Evolutionary conservation across 2,888 invertebrate species (phyloP), one percentile per base, ranked within the genome.

Genomic region (Tenthredo mesomela): DNA sequence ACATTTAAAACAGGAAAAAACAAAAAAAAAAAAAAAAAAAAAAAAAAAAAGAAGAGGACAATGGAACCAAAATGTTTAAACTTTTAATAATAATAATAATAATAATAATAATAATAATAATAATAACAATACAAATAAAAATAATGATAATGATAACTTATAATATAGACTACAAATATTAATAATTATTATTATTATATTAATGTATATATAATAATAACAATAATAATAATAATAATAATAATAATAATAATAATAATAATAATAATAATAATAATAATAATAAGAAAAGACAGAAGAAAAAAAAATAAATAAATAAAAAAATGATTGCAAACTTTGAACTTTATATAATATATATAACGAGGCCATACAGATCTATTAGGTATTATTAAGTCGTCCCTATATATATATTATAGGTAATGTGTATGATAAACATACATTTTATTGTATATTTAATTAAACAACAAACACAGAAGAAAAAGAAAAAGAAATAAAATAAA

Each of bases 291-390:
- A 84, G 61, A 73, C 54, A 65, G 33, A 43, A 61, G 18, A 50
- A 25, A 50, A 58, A 77, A 40, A 37, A 33, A 33, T 1, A 33
- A 33, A 33, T 2, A 33, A 73, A 54, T 9, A 71, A 7, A 67
- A 50, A 21, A 29, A 82, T 40, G 15, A 58, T 83, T 82, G 54
- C 75, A 67, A 80, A 82, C 83, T 85, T 85, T 77, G 82, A 75
- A 37, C 21, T 43, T 54, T 77, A 54, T 50, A 50, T 37, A 37
- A 7, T 37, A 37, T 77, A 7, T 37, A 37, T 77, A 87, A 89
- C 85, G 86, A 89, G 88, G 88, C 80, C 80, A 80, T 80, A 80
- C 80, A 80, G 80, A 80, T 80, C 80, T 80, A 65, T 65, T 43
- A 73, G 43, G 40, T n/a, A 73, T 73, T 77, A 33, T 15, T 43